Base-by-base conservation (phyloP, 2,888 invertebrate genomes). In the Dasysyrphus tricinctus region DNA sequence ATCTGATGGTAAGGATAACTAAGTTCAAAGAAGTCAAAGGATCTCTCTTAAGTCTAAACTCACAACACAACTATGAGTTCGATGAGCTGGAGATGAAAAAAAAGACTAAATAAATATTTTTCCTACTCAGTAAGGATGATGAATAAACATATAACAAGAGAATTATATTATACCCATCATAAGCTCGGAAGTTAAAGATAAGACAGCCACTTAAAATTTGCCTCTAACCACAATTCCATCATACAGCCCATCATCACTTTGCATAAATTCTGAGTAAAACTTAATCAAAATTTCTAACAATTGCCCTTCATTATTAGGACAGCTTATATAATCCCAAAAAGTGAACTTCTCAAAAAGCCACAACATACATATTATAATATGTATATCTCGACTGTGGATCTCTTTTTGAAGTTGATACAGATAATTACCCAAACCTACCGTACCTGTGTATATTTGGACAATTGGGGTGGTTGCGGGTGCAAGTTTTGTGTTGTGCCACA, bases 351-450 rank as follows among this genome's bases (percentile, higher is more conserved):
- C 39, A 59, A 47, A 49, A 34, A 54, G n/a, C 54, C 29, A 61
- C 59, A 51, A 24, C 32, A 47, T 59, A 49, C 24, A 16, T 39
- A 59, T 11, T 2, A 69, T 54, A 54, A 63, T 63, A 56, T 54
- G 44, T 44, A 47, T 80, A 75, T 67, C 56, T 77, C 29, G 39
- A 32, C n/a, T 54, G 11, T 5, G 56, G 56, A 75, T 84, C 75
- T 80, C 69, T 69, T 69, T 34, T 44, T 54, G 29, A 80, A 76
- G 80, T 73, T 65, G 65, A 80, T 76, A 78, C 44, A 76, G 65
- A 75, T 72, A 76, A 84, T 80, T 84, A 80, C 57, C 57, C 59
- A 59, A 72, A 51, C 79, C 79, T n/a, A n/a, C n/a, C n/a, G n/a
- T n/a, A n/a, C n/a, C 9, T 49, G 5, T 47, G 5, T 14, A 54